Evolutionary conservation across 2,113 vertebrate species (phyloP).

Genomic region (Phaetusa simplex): DNA sequence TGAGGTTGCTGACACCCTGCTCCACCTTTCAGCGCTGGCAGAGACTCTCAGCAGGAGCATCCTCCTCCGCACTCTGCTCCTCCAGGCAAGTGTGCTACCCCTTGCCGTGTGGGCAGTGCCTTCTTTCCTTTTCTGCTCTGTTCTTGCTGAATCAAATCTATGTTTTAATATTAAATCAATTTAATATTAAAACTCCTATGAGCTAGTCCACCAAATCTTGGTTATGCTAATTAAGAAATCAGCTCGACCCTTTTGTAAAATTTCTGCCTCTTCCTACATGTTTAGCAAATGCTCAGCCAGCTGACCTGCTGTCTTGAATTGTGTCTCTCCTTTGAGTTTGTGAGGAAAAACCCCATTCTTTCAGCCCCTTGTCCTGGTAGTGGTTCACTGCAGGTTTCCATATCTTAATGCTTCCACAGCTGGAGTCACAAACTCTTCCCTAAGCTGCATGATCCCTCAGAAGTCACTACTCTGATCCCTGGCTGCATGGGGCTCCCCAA

Average conservation of each 20-base stretch:
- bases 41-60: neutral
- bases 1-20: neutral
- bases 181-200: neutral
- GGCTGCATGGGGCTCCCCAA: neutral
- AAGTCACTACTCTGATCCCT: fast-evolving
- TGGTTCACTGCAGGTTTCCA: neutral
- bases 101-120: fast-evolving
- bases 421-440: neutral
- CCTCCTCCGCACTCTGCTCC: neutral
- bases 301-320: neutral
- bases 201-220: neutral
- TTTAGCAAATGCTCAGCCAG: neutral
- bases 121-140: neutral
- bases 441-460: neutral
- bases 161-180: neutral
- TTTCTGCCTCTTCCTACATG: neutral
- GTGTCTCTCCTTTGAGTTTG: neutral
- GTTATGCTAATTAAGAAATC: neutral
- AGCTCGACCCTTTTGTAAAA: neutral
- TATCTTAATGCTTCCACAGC: fast-evolving
- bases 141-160: neutral
- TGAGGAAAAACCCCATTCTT: neutral
- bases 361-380: neutral
- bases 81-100: neutral
- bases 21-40: neutral